These are phyloP conservation scores for Brachyrhaphis roseni DNA, from an alignment of 2,797 vertebrate species.

Conservation along the genomic window DNA sequence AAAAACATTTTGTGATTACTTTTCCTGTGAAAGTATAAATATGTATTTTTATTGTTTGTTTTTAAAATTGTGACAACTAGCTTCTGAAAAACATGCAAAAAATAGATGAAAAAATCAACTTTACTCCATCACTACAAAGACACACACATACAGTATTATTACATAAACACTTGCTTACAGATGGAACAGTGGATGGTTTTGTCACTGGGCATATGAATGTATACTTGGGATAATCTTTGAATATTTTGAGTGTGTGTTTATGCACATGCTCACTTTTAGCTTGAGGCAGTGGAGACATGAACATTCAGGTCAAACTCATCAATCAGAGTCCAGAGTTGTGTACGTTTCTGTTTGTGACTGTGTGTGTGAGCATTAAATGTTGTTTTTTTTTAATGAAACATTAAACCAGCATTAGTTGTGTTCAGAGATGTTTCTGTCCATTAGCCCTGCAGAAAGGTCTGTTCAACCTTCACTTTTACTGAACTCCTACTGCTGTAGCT, in stretches of 20 bases:
- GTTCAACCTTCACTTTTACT: conserved; percentile 1
- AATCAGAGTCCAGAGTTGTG: conserved; percentile 69
- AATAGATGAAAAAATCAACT: background rate
- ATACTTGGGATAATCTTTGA: conserved; percentile 33
- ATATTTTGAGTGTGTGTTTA: conserved; percentile 31
- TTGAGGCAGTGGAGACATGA: conserved; percentile 64
- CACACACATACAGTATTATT: background rate
- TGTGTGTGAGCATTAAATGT: conserved; percentile 12
- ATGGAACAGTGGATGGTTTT: conserved; percentile 39
- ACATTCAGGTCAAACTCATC: conserved; percentile 81
- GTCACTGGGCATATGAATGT: conserved; percentile 40
- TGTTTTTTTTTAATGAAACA: conserved; percentile 22
- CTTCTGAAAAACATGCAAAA: background rate
- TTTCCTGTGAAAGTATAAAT: background rate
- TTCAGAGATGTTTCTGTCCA: conserved; percentile 24
- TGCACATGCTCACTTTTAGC: conserved; percentile 48
- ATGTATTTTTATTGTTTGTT: background rate
- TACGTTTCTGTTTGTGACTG: conserved; percentile 7
- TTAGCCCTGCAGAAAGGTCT: conserved; percentile 26
- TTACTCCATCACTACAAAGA: background rate
- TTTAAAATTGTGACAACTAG: background rate
- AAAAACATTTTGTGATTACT: background rate
- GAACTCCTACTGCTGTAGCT: conserved; percentile 1
- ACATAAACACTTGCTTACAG: conserved; percentile 13
- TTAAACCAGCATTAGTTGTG: conserved; percentile 31